A percentile compares a stretch with the other conserved stretches of the same genome.
Conservation (phyloP, 1,140 invertebrate genomes). For the Galendromus occidentalis region DNA sequence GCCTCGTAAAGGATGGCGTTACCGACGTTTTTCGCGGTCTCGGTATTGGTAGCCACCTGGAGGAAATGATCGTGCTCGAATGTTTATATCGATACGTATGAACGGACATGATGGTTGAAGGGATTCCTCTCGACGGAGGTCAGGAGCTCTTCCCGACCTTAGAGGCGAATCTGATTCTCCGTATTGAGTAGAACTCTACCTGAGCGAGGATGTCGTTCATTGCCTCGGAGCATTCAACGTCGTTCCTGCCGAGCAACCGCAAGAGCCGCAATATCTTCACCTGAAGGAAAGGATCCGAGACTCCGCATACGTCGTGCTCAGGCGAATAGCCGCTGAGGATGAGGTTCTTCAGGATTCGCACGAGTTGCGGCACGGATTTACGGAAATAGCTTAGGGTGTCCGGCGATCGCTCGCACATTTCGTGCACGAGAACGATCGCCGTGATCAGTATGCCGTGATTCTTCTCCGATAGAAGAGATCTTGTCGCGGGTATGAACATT, state of each 20-base stretch:
- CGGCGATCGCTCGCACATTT: constrained; percentile 94
- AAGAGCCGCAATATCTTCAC: constrained; percentile 89
- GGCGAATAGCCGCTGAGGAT: constrained; percentile 96
- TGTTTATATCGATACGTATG: too few relatives aligned
- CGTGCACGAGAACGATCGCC: constrained; percentile 89
- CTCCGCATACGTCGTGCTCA: constrained; percentile 98
- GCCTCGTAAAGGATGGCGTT: constrained; percentile 96
- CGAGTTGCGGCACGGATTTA: constrained; percentile 96
- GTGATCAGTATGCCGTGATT: constrained; percentile 98
- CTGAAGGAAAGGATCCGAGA: constrained; percentile 97
- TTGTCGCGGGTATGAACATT: constrained; percentile 90
- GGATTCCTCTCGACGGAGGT: too few relatives aligned
- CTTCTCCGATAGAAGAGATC: constrained; percentile 88
- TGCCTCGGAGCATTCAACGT: constrained; percentile 86
- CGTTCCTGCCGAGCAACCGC: constrained; percentile 81
- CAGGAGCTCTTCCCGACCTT: too few relatives aligned
- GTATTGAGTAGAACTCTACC: too few relatives aligned
- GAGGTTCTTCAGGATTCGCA: constrained; percentile 91
- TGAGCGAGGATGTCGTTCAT: constrained; percentile 99
- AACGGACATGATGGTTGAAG: too few relatives aligned
- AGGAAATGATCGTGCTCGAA: neutral
- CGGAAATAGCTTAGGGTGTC: constrained; percentile 95
- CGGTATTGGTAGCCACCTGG: constrained; percentile 82
- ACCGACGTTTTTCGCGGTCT: constrained; percentile 93
- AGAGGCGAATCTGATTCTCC: too few relatives aligned